Evolutionary conservation across 1,140 invertebrate species (phyloP).

Genomic region (Drosophila albomicans): DNA sequence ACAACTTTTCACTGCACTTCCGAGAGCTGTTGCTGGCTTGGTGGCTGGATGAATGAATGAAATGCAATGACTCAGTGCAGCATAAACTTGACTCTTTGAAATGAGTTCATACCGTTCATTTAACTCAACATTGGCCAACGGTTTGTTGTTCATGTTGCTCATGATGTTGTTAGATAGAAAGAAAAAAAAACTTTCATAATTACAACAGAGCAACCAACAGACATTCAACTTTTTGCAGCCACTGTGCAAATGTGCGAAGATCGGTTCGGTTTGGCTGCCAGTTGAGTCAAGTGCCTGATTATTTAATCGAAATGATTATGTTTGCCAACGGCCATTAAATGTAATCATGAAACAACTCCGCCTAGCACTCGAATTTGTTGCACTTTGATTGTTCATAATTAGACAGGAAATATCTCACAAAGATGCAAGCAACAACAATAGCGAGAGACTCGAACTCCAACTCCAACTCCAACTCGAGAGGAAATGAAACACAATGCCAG

Average conservation of each 20-base stretch:
- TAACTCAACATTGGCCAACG: conserved; percentile 42
- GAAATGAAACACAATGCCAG: conserved; percentile 10
- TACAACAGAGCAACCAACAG: conserved; percentile 51
- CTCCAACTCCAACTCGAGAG: not conserved
- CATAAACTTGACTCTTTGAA: conserved; percentile 72
- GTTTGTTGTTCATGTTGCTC: conserved; percentile 27
- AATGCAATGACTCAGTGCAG: conserved; percentile 64
- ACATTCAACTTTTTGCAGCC: conserved; percentile 50
- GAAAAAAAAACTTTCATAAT: conserved; percentile 77
- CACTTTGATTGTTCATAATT: conserved; percentile 68
- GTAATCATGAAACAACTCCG: conserved; percentile 60
- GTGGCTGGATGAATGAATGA: conserved; percentile 45
- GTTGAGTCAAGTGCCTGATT: conserved; percentile 52
- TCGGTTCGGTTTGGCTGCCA: conserved; percentile 28
- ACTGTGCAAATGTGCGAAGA: conserved; percentile 73
- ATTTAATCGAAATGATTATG: conserved; percentile 82
- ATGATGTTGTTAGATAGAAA: conserved; percentile 29
- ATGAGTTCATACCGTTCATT: conserved; percentile 77
- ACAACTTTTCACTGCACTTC: conserved; percentile 56
- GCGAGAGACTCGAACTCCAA: too few species aligned
- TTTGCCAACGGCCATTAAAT: conserved; percentile 72
- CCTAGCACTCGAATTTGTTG: conserved; percentile 48
- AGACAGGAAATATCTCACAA: conserved; percentile 67
- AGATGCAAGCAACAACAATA: conserved; percentile 21
- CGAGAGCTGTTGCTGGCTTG: conserved; percentile 33